Base-by-base conservation (phyloP, 1,140 invertebrate genomes). In the Drosophila tani region DNA sequence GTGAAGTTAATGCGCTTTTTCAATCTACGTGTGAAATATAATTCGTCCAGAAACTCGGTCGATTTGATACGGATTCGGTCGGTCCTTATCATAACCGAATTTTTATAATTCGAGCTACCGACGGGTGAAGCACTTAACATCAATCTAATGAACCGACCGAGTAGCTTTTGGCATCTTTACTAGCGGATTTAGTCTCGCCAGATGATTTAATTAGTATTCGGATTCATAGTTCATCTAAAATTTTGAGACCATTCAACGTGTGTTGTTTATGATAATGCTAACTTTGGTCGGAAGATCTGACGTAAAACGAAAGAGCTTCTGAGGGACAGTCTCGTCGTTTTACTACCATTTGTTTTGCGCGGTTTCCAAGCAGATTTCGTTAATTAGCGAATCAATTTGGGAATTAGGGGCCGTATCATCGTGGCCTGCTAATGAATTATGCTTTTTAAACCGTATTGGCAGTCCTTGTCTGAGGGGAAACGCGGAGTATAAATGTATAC, bases 231-330 rank as follows among this genome's bases (percentile, higher is more conserved):
- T 55, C 24, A 47, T 46, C 53, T 46, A 57, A n/a, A 29, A 74
- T 17, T 11, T 11, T 19, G 17, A 53, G 45, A 35, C 17, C 29
- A 29, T 56, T 68, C 40, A 43, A 56, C 45, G 49, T 75, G 58
- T 53, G 59, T 60, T 69, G 46, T 88, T 90, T 85, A 88, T 85
- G 56, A 45, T 32, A 55, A 59, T 43, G 66, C 69, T 81, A 84
- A 88, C 59, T 81, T 27, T 21, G 11, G 32, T 27, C 27, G 19
- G 7, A 17, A 40, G 17, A 41, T 29, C 38, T 49, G 47, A 45
- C 71, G 60, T n/a, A 35, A 65, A 75, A 55, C 45, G 38, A 40
- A 66, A 47, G 53, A 67, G 38, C 5, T 45, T 69, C 65, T 43
- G 57, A 19, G 15, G 40, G 32, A 11, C n/a, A 19, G 7, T n/a